phyloP scores from a whole-genome alignment of 2,113 vertebrate genomes.

The Suricata suricatta region DNA sequence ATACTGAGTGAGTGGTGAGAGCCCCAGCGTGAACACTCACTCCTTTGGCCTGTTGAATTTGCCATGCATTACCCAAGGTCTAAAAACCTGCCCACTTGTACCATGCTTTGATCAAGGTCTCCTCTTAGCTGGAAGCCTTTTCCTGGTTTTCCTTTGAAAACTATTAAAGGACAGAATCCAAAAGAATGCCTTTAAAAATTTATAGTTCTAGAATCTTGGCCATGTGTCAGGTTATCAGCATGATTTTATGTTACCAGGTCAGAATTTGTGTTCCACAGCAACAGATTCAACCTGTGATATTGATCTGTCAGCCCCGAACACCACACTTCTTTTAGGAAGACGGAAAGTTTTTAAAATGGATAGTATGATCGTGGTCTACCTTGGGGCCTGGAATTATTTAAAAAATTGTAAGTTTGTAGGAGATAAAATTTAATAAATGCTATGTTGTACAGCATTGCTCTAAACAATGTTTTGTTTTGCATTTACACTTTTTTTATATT shows the following conservation, averaged over 20 bases:
- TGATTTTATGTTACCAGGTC: constrained; percentile 48
- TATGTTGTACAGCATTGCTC: background rate
- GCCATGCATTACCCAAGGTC: background rate
- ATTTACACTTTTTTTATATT: background rate
- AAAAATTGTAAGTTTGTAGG: background rate
- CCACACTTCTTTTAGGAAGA: constrained; percentile 23
- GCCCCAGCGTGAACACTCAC: background rate
- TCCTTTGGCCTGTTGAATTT: background rate
- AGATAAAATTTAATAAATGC: background rate
- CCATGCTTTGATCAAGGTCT: background rate
- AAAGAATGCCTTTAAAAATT: constrained; percentile 54
- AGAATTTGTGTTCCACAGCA: constrained; percentile 38
- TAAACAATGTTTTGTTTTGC: background rate
- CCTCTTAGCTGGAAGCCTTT: background rate
- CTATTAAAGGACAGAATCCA: constrained; percentile 62
- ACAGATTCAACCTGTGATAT: background rate
- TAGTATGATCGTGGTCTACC: constrained; percentile 24
- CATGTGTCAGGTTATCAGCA: constrained; percentile 12
- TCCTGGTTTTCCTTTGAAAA: constrained; percentile 38
- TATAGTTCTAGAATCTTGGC: background rate
- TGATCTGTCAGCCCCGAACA: background rate
- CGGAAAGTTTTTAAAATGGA: background rate
- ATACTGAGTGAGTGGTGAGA: constrained; percentile 74
- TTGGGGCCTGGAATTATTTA: background rate
- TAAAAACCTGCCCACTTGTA: background rate